phyloP scores from a whole-genome alignment of 2,797 vertebrate genomes.

The Argentina silus region DNA sequence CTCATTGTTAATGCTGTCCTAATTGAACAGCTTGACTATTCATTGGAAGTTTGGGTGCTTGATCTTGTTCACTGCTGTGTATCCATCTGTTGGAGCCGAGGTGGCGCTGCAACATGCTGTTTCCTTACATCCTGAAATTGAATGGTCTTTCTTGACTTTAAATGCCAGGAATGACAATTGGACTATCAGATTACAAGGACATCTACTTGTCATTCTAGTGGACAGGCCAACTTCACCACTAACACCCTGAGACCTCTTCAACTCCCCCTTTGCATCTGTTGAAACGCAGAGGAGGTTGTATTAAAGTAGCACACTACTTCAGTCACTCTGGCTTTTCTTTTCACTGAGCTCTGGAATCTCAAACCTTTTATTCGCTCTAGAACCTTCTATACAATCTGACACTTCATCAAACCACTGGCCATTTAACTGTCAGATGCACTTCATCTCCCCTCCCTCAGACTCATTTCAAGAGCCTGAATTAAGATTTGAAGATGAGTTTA shows the following conservation, averaged over 20 bases:
- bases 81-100: slow-evolving; percentile 36
- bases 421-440: slow-evolving; percentile 50
- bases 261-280: background rate
- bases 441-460: slow-evolving; percentile 27
- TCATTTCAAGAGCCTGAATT: slow-evolving; percentile 51
- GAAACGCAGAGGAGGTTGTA: background rate
- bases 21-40: slow-evolving; percentile 58
- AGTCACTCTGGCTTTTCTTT: slow-evolving; percentile 37
- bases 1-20: slow-evolving; percentile 62
- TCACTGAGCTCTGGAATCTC: slow-evolving; percentile 51
- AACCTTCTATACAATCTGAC: slow-evolving; percentile 43
- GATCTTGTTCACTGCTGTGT: slow-evolving; percentile 47
- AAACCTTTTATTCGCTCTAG: slow-evolving; percentile 51
- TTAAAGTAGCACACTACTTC: background rate
- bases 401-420: slow-evolving; percentile 43
- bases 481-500: slow-evolving; percentile 48
- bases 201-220: background rate
- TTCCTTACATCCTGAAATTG: background rate
- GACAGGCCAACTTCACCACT: background rate
- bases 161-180: background rate
- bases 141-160: background rate
- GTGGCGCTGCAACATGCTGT: slow-evolving; percentile 14
- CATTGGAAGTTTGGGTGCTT: slow-evolving; percentile 36
- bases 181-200: background rate
- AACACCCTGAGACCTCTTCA: background rate